Base-by-base conservation (phyloP, 1,140 invertebrate genomes). In the Coptotermes formosanus region DNA sequence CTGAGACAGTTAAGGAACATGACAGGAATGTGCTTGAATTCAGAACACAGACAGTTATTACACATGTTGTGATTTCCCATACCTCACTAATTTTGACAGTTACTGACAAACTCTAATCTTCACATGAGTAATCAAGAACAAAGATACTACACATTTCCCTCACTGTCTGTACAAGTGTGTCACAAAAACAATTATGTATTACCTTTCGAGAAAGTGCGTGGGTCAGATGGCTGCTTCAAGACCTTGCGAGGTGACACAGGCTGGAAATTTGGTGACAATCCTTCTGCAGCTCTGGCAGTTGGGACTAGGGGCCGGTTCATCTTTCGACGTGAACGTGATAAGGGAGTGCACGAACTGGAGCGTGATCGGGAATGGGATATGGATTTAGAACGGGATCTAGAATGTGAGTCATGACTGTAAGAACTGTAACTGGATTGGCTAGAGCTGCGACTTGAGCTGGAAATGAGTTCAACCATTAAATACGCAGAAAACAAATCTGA, bases 401-500 rank as follows among this genome's bases (percentile, higher is more conserved):
- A 90, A 21, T 86, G 87, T 64, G 89, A 89, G 82, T 82, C 48
- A 90, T 91, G 87, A 87, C 89, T 89, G 89, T 92, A 92, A 89
- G 92, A 92, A 89, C 90, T 92, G 90, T 91, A 92, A 90, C 90
- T 92, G 89, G 92, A 92, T 86, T 91, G 91, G 87, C 91, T 91
- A 87, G 91, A 91, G 88, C 92, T 92, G 90, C 91, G 90, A 89
- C 92, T 92, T 88, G 92, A 92, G 89, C 92, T 92, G 90, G 88
- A 91, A 91, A 89, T 30, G n/a, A 75, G 64, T 75, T 30, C 64
- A 75, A 30, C 64, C 9, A 30, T 75, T 75, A 3, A 75, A 75
- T 75, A 75, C 9, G n/a, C 8, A 30, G 1, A 75, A 7, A 75
- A 64, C 19, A 64, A 75, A 30, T n/a, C 25, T n/a, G 25, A 75